A percentile compares a stretch with the other conserved stretches of the same genome.
Evolutionary conservation across 2,888 invertebrate genomes (phyloP).

Genomic region (Octonoba sinensis): DNA sequence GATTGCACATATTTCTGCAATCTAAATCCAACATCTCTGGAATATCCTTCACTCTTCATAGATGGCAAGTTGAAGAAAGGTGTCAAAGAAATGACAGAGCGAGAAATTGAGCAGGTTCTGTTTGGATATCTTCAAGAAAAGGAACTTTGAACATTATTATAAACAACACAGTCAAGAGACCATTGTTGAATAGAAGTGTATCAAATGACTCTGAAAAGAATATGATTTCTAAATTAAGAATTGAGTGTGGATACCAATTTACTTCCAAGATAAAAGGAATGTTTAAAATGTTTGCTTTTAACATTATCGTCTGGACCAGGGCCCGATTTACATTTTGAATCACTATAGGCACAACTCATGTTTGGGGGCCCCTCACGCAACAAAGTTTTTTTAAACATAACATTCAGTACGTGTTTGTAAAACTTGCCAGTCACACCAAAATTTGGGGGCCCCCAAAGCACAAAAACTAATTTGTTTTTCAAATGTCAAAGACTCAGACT

Average conservation of each 20-base stretch:
- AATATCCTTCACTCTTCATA: constrained; percentile 97
- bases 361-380: too few species aligned
- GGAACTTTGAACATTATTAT: constrained; percentile 99
- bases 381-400: too few species aligned
- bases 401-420: too few species aligned
- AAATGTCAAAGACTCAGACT: too few species aligned
- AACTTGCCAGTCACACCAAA: too few species aligned
- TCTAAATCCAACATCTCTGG: constrained; percentile 95
- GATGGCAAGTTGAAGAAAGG: constrained; percentile 99
- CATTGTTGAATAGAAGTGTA: constrained; percentile 97
- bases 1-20: constrained; percentile 99
- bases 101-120: constrained; percentile 96
- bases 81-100: constrained; percentile 99
- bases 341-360: too few species aligned
- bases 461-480: too few species aligned
- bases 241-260: constrained; percentile 89
- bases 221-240: constrained; percentile 99
- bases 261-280: constrained; percentile 99
- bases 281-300: too few species aligned
- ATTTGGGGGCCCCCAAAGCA: too few species aligned
- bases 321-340: too few species aligned
- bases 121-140: constrained; percentile 99
- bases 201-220: constrained; percentile 99
- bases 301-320: too few species aligned
- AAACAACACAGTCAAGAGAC: constrained; percentile 98